Conservation (phyloP, 2,113 vertebrate genomes). For the Myiopsitta monachus region DNA sequence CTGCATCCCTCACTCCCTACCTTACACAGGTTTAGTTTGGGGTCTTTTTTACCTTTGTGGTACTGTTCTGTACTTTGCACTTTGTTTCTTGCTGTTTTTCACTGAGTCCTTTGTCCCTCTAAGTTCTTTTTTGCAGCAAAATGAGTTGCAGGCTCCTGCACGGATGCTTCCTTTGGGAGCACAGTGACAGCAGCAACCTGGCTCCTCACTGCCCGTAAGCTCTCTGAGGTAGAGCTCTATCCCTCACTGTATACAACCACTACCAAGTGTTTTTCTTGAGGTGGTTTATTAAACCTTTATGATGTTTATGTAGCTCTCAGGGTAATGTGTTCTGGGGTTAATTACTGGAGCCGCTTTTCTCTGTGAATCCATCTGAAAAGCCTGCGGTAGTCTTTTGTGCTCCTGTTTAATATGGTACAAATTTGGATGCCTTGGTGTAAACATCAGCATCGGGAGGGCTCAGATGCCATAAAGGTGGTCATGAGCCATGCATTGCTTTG, state of each 20-base stretch:
- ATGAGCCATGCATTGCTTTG: not conserved
- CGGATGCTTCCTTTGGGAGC: not conserved
- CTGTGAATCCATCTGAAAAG: not conserved
- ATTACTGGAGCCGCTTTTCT: not conserved
- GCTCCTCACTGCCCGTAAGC: not conserved
- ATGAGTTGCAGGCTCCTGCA: not conserved
- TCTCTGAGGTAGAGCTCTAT: not conserved
- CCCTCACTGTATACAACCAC: not conserved
- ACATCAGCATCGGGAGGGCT: fast-evolving
- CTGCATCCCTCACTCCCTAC: not conserved
- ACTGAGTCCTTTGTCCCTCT: fast-evolving
- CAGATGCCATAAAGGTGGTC: not conserved
- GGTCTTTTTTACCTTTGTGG: not conserved
- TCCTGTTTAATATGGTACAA: not conserved
- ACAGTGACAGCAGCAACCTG: not conserved
- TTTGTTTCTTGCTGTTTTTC: not conserved
- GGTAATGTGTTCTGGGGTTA: not conserved
- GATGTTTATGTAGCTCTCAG: not conserved
- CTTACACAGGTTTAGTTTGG: not conserved
- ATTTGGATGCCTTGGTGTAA: not conserved
- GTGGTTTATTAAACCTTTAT: not conserved
- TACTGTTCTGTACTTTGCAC: not conserved
- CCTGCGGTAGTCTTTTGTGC: not conserved
- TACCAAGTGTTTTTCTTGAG: not conserved
- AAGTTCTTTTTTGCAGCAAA: not conserved